Evolutionary conservation across 2,113 vertebrate genomes (phyloP), one percentile per base, ranked within the genome.

Genomic region (Semicossyphus pulcher): DNA sequence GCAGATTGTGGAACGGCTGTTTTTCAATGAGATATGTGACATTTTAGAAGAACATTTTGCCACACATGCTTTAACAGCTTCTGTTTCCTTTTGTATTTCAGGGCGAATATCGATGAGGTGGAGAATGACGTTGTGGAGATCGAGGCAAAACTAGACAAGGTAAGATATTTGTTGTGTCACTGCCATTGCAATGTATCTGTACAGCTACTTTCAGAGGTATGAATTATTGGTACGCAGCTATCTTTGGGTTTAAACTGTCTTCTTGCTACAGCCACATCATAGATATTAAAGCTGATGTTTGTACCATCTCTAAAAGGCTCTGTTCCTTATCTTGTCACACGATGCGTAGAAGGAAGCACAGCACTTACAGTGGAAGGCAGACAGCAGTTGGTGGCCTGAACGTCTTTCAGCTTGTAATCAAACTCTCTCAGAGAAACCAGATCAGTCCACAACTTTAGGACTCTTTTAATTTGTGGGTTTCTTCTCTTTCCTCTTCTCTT

Each of bases 101-200:
- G 97, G 95, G 97, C 97, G 0, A 96, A 96, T 44, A 96, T 99
- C 2, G 97, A 99, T 72, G 97, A 99, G 81, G 97, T 99, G 86
- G 97, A 99, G 74, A 97, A 96, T 0, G 97, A 99, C 82, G 97
- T 99, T 49, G 97, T 97, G 81, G 97, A 99, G 92, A 96, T 99
- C 0, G 97, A 99, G 86, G 96, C 96, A 0, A 99, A 98, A 70
- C 93, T 99, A 32, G 97, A 99, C 79, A 99, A 99, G 97, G 97
- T 99, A 85, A 95, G 93, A 73, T 0, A 1, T 39, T 26, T 28
- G 34, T 4, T 21, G 37, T 12, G 1, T 20, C 12, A 3, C 45
- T 9, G 18, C 20, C 9, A 41, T 1, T 44, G 11, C 16, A 20
- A 8, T n/a, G 32, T 16, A 51, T 32, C 15, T 23, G 15, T 58